Conservation (phyloP, 2,888 invertebrate species). For the Gnatocerus cornutus region DNA sequence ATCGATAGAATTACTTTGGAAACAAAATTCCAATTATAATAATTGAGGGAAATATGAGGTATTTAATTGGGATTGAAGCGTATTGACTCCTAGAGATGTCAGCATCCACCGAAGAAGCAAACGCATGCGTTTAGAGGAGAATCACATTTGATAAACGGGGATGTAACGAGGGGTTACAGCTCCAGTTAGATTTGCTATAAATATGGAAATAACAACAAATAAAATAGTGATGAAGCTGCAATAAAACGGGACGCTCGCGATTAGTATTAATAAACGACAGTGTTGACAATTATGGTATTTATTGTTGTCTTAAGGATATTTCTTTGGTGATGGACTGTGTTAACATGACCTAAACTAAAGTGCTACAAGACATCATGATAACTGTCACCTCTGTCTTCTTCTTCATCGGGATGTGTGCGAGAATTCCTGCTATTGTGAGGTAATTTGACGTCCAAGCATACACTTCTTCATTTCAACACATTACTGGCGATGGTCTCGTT, state of each 20-base stretch:
- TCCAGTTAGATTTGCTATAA: slow-evolving; percentile 40
- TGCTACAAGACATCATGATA: slow-evolving; percentile 25
- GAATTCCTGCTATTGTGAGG: slow-evolving; percentile 29
- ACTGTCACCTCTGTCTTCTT: slow-evolving; percentile 24
- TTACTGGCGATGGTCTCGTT: slow-evolving; percentile 15
- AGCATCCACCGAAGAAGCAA: slow-evolving; percentile 58
- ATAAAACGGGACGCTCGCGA: background rate
- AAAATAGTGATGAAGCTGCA: slow-evolving; percentile 18
- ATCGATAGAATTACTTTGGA: background rate
- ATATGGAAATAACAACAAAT: slow-evolving; percentile 41
- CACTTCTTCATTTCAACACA: slow-evolving; percentile 2
- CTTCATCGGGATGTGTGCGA: slow-evolving; percentile 17
- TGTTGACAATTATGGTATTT: slow-evolving; percentile 13
- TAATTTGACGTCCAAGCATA: slow-evolving; percentile 4
- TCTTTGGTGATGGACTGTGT: slow-evolving; percentile 2
- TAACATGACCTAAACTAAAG: slow-evolving; percentile 33
- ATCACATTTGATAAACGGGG: slow-evolving; percentile 61
- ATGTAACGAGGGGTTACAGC: slow-evolving; percentile 49
- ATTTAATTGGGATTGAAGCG: slow-evolving; percentile 52
- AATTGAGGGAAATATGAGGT: slow-evolving; percentile 33
- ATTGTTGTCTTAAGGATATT: slow-evolving; percentile 29
- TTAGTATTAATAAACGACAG: background rate
- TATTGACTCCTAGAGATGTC: slow-evolving; percentile 62
- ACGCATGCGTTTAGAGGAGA: slow-evolving; percentile 59
- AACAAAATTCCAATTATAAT: slow-evolving; percentile 13